These are phyloP conservation scores for Crotalus tigris DNA, from an alignment of 2,113 vertebrate genomes.

Conservation along the genomic window DNA sequence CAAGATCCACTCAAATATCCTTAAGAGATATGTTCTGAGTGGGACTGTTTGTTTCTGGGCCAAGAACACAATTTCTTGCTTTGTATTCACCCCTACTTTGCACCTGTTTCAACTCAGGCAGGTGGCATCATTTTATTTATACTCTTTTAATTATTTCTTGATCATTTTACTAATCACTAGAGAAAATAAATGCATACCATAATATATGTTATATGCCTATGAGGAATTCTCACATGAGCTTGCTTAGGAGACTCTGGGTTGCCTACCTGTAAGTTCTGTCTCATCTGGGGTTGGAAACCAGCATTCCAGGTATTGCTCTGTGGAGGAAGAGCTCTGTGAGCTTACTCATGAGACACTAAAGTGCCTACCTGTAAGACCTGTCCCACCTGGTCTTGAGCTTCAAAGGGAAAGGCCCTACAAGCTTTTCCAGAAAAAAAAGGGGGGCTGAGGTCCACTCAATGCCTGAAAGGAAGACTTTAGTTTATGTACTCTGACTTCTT, in stretches of 20 bases:
- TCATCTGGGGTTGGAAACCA: slow-evolving; percentile 22
- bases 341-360: slow-evolving; percentile 15
- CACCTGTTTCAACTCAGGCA: background rate
- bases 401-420: background rate
- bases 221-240: background rate
- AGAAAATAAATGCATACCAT: background rate
- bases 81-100: background rate
- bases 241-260: slow-evolving; percentile 13
- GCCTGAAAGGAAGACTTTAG: background rate
- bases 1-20: background rate
- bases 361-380: slow-evolving; percentile 19
- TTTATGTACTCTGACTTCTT: background rate
- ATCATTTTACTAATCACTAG: background rate
- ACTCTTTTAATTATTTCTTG: background rate
- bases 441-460: background rate
- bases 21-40: background rate
- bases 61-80: background rate
- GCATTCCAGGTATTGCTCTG: slow-evolving; percentile 14
- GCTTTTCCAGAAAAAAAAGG: background rate
- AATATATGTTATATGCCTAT: background rate
- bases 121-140: background rate
- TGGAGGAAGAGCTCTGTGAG: slow-evolving; percentile 35
- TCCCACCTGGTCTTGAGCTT: background rate
- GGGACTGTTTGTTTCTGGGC: background rate
- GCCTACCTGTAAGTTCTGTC: slow-evolving; percentile 30